Percentiles rank a stretch among this genome's conserved stretches.
phyloP scores from a whole-genome alignment of 2,888 invertebrate genomes.

The Amblyjoppa proteus region DNA sequence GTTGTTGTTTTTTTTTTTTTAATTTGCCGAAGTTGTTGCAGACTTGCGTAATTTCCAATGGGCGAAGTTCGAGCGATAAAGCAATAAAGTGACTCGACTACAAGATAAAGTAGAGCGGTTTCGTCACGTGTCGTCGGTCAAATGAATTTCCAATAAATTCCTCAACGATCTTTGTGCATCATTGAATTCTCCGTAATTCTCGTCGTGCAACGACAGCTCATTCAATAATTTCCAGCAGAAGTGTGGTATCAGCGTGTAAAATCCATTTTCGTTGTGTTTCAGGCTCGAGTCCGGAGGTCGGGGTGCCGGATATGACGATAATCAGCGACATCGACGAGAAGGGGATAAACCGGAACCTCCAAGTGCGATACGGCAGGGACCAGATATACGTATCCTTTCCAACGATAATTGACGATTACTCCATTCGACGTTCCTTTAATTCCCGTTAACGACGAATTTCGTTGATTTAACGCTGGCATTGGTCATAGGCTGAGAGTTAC shows the following conservation, averaged over 20 bases:
- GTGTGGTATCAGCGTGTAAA: not conserved
- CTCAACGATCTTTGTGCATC: not conserved
- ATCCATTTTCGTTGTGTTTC: conserved; percentile 75
- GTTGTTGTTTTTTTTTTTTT: conserved; percentile 50
- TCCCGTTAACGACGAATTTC: not conserved
- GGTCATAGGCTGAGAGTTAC: no score
- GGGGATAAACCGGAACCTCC: conserved; percentile 95
- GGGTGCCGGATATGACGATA: conserved; percentile 96
- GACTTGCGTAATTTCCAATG: not conserved
- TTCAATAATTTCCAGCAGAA: not conserved
- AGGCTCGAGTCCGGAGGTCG: conserved; percentile 88
- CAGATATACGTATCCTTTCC: conserved; percentile 96
- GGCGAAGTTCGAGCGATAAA: not conserved
- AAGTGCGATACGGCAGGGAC: conserved; percentile 92
- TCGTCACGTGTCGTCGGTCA: not conserved
- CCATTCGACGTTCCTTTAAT: not conserved
- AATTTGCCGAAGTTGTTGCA: not conserved
- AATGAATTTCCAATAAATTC: not conserved
- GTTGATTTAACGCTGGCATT: no score
- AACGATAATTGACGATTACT: conserved; percentile 26
- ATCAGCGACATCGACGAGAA: conserved; percentile 95
- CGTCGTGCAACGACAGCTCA: not conserved
- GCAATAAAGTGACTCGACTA: not conserved
- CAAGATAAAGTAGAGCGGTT: not conserved
- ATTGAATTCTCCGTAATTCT: not conserved